Base-by-base conservation (phyloP, 2,797 vertebrate genomes). In the Holocentrus rufus region DNA sequence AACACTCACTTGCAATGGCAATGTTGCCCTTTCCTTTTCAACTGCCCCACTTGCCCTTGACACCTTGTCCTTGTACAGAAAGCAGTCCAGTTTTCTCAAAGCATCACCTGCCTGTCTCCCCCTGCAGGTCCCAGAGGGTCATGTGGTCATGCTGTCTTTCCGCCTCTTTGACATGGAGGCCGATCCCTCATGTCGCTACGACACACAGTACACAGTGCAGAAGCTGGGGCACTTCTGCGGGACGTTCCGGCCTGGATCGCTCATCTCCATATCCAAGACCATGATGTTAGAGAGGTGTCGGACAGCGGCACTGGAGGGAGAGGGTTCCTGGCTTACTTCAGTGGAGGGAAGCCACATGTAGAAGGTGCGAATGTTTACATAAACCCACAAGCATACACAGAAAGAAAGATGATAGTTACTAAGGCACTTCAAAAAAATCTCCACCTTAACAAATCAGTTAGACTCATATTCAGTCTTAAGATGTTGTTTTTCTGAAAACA, bases 121-220 rank as follows among this genome's bases (percentile, higher is more conserved):
- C 54, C 49, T 5, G 34, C 88, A 97, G 96, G 96, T 97, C n/a
- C 95, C 96, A 0, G 94, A 95, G 61, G 93, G 92, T 27, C 95
- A 96, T 10, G 95, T 96, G 71, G 96, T 96, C 79, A 95, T 95
- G 90, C 87, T 98, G 7, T 95, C 96, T 31, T 97, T 98, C 90
- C 94, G 96, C 55, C 92, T 97, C 69, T 95, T 96, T 2, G 96
- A 98, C 90, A 77, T 98, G 90, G 96, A 98, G 85, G 92, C 95
- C 0, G 96, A 96, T 84, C 93, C 96, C 23, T 91, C 89, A 62
- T 98, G 96, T 69, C 96, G 96, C 23, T 97, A 95, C 0, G 96
- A 98, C 94, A 95, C 85, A 67, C 92, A n/a, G 0, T 89, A 88
- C 30, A 77, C 92, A 0, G 92, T 93, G 22, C 95, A 96, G 90